A percentile compares a stretch with the other conserved stretches of the same genome.
Evolutionary conservation across 2,797 vertebrate species (phyloP).

Genomic region (Hylomyscus alleni): DNA sequence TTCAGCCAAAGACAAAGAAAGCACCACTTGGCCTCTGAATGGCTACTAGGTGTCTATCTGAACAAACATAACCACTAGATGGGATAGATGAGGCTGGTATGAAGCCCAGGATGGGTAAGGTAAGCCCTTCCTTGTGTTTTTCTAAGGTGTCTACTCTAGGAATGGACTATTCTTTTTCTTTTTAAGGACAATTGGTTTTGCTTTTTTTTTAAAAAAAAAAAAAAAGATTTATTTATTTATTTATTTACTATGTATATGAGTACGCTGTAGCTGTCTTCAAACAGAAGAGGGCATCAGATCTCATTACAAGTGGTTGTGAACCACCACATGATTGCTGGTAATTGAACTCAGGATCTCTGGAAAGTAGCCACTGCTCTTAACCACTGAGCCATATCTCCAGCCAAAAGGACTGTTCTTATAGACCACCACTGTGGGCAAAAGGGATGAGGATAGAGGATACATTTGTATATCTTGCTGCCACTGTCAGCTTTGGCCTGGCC

Average conservation of each 20-base stretch:
- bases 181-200: too few species aligned
- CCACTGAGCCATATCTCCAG: background rate
- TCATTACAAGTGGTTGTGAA: background rate
- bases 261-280: background rate
- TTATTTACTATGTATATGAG: background rate
- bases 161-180: background rate
- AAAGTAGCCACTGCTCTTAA: background rate
- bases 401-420: background rate
- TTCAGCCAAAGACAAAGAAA: background rate
- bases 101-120: background rate
- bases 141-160: background rate
- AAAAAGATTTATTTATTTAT: too few species aligned
- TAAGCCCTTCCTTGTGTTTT: background rate
- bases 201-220: too few species aligned
- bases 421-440: background rate
- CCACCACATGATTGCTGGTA: background rate
- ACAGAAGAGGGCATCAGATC: background rate
- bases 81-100: background rate
- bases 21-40: background rate
- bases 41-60: background rate
- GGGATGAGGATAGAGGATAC: background rate
- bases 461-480: background rate
- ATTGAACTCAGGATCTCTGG: background rate
- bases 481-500: constrained; percentile 32
- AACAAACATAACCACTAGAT: background rate